Conservation (phyloP, 1,140 invertebrate species). For the Drosophila serrata region DNA sequence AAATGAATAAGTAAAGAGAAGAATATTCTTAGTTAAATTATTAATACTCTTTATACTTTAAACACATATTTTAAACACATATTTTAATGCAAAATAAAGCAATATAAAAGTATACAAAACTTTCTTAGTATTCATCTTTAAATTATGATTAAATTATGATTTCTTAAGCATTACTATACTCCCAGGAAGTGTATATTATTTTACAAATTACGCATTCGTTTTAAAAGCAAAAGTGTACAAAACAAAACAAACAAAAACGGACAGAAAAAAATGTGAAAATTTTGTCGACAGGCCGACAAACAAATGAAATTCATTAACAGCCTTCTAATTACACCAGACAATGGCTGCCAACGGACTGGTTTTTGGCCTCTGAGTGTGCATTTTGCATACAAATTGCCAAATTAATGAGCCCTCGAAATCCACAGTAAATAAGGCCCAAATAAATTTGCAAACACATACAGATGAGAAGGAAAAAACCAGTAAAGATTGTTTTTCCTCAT, state of each 20-base stretch:
- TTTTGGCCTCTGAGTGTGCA: slow-evolving; percentile 63
- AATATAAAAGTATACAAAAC: background rate
- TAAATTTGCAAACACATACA: slow-evolving; percentile 54
- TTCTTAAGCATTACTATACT: no score
- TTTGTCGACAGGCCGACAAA: slow-evolving; percentile 57
- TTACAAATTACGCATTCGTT: slow-evolving; percentile 47
- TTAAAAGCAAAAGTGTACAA: slow-evolving; percentile 55
- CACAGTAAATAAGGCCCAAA: slow-evolving; percentile 51
- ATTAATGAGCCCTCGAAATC: slow-evolving; percentile 71
- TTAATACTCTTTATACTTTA: background rate
- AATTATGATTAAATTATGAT: background rate
- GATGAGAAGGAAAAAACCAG: background rate
- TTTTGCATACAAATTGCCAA: slow-evolving; percentile 83
- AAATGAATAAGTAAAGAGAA: slow-evolving; percentile 33
- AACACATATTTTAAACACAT: no score
- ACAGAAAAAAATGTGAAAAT: slow-evolving; percentile 37
- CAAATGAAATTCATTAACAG: slow-evolving; percentile 82
- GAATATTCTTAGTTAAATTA: background rate
- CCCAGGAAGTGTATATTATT: slow-evolving; percentile 1
- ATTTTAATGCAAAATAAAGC: no score
- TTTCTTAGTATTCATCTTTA: background rate
- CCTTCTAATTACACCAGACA: slow-evolving; percentile 80
- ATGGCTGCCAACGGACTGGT: slow-evolving; percentile 50
- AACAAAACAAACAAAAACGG: slow-evolving; percentile 16
- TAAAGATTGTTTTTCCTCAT: slow-evolving; percentile 1